Base-by-base conservation (phyloP, 2,888 invertebrate genomes). In the Allygus modestus region DNA sequence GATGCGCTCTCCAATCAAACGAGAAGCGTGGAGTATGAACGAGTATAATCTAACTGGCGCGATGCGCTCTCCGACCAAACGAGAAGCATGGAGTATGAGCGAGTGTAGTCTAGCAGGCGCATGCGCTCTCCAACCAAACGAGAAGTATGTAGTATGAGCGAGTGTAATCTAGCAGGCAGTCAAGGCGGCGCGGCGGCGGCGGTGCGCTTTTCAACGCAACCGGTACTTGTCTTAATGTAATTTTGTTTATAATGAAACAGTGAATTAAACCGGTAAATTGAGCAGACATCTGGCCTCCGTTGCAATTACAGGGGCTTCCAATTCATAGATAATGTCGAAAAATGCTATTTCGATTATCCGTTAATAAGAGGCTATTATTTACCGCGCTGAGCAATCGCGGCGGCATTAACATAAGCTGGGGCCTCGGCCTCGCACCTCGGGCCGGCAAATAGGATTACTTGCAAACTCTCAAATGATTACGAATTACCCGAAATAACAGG, bases 211-310 rank as follows among this genome's bases (percentile, higher is more conserved):
- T 71, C 71, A 71, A 37, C 69, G 73, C 71, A 82, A 83, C 83
- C 83, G 75, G 83, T 75, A 83, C 73, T 83, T 83, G 73, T 58
- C 83, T 58, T 83, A 83, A 83, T 83, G 83, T 75, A 83, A 83
- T 83, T 83, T 83, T 83, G 83, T 83, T 73, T 83, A 83, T 83
- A 83, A 83, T 83, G 83, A 83, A 83, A 83, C 83, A 83, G 75
- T 41, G 83, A 83, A 83, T 83, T 83, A 83, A 75, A 54, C 83
- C 75, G 73, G 83, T 54, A 73, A 75, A 83, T 82, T 82, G 83
- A 73, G 61, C 83, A 75, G 83, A 83, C 83, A 83, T 83, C 83
- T 83, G 83, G 83, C 28, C 75, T 54, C 69, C 51, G 28, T n/a
- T 75, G 75, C 83, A 83, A 83, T 83, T 83, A 83, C 75, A 51